phyloP scores from a whole-genome alignment of 1,140 invertebrate species.

The Calycopis cecrops region DNA sequence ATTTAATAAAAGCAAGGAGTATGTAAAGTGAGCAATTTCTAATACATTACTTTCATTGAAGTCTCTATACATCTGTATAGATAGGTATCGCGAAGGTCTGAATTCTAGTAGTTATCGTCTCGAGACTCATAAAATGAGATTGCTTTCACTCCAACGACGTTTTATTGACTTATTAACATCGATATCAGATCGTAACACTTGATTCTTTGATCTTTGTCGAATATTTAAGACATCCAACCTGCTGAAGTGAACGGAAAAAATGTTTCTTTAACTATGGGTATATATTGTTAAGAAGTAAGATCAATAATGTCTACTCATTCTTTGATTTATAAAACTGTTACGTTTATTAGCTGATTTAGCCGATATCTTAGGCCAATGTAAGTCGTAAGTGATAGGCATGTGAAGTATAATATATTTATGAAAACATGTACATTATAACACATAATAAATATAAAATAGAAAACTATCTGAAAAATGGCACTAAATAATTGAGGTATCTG shows the following conservation, averaged over 20 bases:
- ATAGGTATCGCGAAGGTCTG: conserved; percentile 50
- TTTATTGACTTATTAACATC: conserved; percentile 74
- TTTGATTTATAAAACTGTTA: too few species aligned
- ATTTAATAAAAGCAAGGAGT: neutral
- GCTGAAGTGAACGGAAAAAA: conserved; percentile 20
- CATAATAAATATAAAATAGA: too few species aligned
- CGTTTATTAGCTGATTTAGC: too few species aligned
- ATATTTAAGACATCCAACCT: conserved; percentile 41
- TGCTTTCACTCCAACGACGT: conserved; percentile 66
- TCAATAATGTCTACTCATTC: too few species aligned
- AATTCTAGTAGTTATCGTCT: conserved; percentile 58
- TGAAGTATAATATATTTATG: too few species aligned
- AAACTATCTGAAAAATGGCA: too few species aligned
- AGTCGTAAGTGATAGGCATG: too few species aligned
- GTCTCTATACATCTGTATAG: conserved; percentile 16
- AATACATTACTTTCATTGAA: conserved; percentile 7
- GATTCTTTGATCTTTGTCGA: conserved; percentile 67
- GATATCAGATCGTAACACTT: conserved; percentile 70
- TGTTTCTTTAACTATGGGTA: conserved; percentile 10
- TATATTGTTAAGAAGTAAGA: neutral
- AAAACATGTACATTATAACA: too few species aligned
- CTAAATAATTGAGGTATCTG: too few species aligned
- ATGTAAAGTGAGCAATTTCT: conserved; percentile 6
- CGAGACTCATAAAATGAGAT: conserved; percentile 71
- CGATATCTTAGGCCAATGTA: too few species aligned